These are phyloP conservation scores for Conistra vaccinii DNA, from an alignment of 2,888 invertebrate species.

Conservation along the genomic window DNA sequence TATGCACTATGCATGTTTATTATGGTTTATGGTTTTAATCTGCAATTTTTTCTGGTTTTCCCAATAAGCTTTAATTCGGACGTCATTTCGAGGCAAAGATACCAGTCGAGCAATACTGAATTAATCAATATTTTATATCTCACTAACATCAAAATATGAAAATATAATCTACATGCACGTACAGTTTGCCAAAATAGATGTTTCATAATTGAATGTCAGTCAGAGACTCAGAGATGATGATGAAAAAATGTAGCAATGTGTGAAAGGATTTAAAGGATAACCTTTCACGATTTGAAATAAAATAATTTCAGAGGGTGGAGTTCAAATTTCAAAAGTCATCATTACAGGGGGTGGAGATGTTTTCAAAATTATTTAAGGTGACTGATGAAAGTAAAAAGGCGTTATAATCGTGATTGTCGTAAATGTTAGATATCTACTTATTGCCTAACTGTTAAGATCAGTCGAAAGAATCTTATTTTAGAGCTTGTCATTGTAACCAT, in stretches of 20 bases:
- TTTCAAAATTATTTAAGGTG: neutral
- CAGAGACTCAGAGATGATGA: neutral
- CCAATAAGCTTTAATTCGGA: neutral
- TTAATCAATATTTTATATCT: neutral
- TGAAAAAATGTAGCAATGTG: constrained; percentile 8
- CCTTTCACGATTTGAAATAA: constrained; percentile 50
- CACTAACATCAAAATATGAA: neutral
- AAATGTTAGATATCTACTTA: constrained; percentile 25
- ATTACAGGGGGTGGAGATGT: constrained; percentile 9
- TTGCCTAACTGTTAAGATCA: constrained; percentile 23
- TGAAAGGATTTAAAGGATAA: constrained; percentile 13
- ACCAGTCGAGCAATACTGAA: neutral
- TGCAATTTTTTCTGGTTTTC: neutral
- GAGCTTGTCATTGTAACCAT: constrained; percentile 23
- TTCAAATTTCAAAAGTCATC: neutral
- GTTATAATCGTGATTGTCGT: constrained; percentile 13
- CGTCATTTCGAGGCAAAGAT: neutral
- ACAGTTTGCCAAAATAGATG: neutral
- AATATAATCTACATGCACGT: neutral
- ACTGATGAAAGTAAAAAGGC: constrained; percentile 24
- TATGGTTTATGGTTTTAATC: neutral
- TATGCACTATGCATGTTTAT: neutral
- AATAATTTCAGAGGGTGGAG: constrained; percentile 23
- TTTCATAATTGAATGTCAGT: constrained; percentile 21
- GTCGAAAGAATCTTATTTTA: constrained; percentile 18